A percentile compares a stretch with the other conserved stretches of the same genome.
phyloP scores from a whole-genome alignment of 2,888 invertebrate species.

The Eristalis pertinax region DNA sequence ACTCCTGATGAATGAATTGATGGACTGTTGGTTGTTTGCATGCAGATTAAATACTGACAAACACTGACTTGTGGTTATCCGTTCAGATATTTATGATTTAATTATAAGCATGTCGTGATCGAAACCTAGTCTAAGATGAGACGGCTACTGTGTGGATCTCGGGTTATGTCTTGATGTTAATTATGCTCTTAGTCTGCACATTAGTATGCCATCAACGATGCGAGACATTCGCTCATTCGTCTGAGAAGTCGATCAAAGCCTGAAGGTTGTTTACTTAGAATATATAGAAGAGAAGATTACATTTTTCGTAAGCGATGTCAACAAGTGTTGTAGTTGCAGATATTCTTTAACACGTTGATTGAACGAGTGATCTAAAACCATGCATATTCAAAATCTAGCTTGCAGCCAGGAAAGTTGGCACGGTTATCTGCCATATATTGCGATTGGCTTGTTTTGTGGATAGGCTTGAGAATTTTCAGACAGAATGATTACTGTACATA shows the following conservation, averaged over 20 bases:
- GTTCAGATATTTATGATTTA: background rate
- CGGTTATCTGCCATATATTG: too few relatives aligned
- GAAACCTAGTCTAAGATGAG: background rate
- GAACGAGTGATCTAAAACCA: too few relatives aligned
- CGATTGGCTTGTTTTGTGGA: too few relatives aligned
- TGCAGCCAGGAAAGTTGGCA: too few relatives aligned
- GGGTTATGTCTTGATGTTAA: background rate
- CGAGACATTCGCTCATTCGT: background rate
- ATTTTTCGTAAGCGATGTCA: background rate
- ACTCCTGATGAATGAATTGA: background rate
- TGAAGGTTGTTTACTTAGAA: background rate
- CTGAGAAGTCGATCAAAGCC: background rate
- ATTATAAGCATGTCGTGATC: background rate
- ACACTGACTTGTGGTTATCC: background rate
- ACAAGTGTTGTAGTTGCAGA: too few relatives aligned
- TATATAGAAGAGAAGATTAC: background rate
- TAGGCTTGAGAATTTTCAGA: too few relatives aligned
- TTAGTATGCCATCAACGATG: background rate
- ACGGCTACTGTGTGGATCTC: background rate
- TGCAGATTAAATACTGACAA: background rate
- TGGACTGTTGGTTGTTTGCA: constrained; percentile 1
- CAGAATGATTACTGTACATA: too few relatives aligned
- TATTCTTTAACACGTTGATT: too few relatives aligned
- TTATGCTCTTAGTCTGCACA: background rate
- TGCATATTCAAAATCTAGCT: too few relatives aligned